Evolutionary conservation across 2,888 invertebrate genomes (phyloP).

Genomic region (Coenonympha arcania): DNA sequence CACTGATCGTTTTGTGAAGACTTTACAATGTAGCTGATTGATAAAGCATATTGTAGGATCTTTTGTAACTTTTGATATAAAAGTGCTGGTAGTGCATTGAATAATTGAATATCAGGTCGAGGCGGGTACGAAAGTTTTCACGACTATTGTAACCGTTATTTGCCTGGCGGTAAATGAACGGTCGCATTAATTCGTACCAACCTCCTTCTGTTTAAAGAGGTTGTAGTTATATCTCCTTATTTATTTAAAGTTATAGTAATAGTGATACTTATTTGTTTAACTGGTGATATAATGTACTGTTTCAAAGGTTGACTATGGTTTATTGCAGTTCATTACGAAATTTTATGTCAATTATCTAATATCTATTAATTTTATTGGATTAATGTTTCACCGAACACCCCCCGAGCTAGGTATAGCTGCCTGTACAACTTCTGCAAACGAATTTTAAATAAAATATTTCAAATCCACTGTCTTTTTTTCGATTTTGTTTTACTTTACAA

Average conservation of each 20-base stretch:
- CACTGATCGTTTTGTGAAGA: constrained; percentile 59
- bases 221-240: constrained; percentile 71
- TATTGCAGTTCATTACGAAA: constrained; percentile 27
- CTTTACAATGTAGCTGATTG: constrained; percentile 56
- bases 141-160: constrained; percentile 54
- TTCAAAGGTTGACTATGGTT: constrained; percentile 33
- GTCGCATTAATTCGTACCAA: constrained; percentile 69
- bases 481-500: not conserved
- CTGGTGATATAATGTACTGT: constrained; percentile 39
- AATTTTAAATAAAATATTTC: constrained; percentile 69
- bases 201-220: constrained; percentile 60
- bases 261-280: constrained; percentile 49
- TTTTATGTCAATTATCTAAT: constrained; percentile 37
- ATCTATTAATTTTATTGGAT: constrained; percentile 47
- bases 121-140: constrained; percentile 63
- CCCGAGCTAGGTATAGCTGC: constrained; percentile 52
- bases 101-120: constrained; percentile 51
- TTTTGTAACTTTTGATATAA: constrained; percentile 73
- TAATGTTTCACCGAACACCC: constrained; percentile 49
- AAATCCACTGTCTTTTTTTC: constrained; percentile 39
- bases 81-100: constrained; percentile 64
- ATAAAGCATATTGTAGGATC: constrained; percentile 60
- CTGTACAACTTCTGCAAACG: constrained; percentile 61
- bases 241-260: constrained; percentile 71
- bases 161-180: constrained; percentile 40